phyloP scores from a whole-genome alignment of 2,113 vertebrate species.

The Chamaetylas fuelleborni region DNA sequence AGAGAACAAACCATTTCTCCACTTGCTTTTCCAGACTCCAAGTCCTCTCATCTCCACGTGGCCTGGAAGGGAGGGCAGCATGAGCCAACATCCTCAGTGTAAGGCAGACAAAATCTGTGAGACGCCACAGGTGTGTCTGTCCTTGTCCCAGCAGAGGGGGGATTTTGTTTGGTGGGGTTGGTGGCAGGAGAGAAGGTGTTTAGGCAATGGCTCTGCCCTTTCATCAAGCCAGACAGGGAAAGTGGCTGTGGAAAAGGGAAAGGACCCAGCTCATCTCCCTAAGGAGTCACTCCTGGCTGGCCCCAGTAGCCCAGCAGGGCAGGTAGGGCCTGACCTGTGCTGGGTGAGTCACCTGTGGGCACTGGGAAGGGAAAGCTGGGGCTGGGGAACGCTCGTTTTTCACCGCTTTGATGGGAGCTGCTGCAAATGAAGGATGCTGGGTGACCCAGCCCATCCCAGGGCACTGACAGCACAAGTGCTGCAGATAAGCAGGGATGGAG shows the following conservation, averaged over 20 bases:
- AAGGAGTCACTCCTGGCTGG: neutral
- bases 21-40: neutral
- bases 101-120: neutral
- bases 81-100: fast-evolving
- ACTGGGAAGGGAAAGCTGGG: neutral
- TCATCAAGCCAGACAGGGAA: neutral
- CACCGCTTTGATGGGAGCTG: neutral
- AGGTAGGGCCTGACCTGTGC: neutral
- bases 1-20: neutral
- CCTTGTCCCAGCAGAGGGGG: neutral
- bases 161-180: neutral
- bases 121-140: neutral
- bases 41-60: neutral
- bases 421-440: neutral
- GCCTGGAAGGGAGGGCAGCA: neutral
- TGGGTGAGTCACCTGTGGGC: neutral
- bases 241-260: neutral
- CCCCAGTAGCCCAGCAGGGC: neutral
- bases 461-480: neutral
- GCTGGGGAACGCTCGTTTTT: fast-evolving
- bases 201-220: neutral
- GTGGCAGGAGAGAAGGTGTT: neutral
- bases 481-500: neutral
- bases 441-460: neutral
- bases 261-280: neutral